Evolutionary conservation across 2,797 vertebrate genomes (phyloP).

Genomic region (Lithobates sylvaticus): DNA sequence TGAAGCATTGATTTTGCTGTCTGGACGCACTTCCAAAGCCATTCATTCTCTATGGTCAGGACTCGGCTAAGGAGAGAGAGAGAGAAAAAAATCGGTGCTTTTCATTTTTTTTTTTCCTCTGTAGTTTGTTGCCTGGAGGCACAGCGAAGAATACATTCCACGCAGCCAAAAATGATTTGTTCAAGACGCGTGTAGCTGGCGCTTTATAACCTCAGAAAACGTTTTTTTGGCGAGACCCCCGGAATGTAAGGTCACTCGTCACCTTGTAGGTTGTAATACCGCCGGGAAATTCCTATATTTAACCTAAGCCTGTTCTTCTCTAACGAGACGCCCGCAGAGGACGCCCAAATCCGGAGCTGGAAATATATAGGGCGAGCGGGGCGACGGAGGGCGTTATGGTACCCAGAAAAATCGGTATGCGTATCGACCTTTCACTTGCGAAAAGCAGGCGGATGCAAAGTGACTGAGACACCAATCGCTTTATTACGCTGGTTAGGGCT

Average conservation of each 20-base stretch:
- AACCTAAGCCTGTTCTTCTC: neutral
- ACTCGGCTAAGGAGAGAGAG: constrained; percentile 79
- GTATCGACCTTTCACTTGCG: no score
- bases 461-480: no score
- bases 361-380: neutral
- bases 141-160: constrained; percentile 88
- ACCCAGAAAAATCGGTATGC: no score
- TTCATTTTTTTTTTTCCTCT: constrained; percentile 70
- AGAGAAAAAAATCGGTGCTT: constrained; percentile 83
- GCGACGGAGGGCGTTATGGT: no score
- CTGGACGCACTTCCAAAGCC: constrained; percentile 88
- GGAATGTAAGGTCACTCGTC: constrained; percentile 68
- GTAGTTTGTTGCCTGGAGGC: constrained; percentile 81
- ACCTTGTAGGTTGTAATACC: constrained; percentile 66
- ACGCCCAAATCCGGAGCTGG: neutral
- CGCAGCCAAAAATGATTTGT: constrained; percentile 83
- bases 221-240: constrained; percentile 68
- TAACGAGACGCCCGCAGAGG: neutral
- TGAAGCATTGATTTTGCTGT: constrained; percentile 99
- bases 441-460: no score
- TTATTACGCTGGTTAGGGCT: no score
- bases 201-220: constrained; percentile 72
- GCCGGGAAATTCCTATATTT: constrained; percentile 1
- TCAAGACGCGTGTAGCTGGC: constrained; percentile 79
- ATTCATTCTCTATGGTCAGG: constrained; percentile 97